Conservation (phyloP, 1,140 invertebrate genomes). For the Formica selysi region DNA sequence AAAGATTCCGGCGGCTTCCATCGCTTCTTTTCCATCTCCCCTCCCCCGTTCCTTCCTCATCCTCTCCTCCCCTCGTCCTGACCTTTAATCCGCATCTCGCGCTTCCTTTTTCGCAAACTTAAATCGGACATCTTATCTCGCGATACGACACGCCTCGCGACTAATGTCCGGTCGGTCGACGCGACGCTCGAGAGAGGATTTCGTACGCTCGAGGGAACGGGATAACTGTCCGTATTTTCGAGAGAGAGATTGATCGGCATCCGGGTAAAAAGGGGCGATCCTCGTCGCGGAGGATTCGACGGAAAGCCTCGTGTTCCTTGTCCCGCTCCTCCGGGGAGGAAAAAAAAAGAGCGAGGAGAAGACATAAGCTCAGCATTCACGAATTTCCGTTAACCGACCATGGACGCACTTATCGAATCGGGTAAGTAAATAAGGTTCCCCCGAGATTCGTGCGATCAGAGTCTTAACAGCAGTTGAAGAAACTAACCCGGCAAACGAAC, state of each 20-base stretch:
- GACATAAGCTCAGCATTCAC: slow-evolving; percentile 19
- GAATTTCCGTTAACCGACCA: slow-evolving; percentile 47
- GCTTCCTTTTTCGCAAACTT: slow-evolving; percentile 73
- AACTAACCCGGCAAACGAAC: slow-evolving; percentile 48
- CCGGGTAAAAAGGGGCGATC: slow-evolving; percentile 63
- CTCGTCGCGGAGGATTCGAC: slow-evolving; percentile 14
- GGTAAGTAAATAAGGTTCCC: slow-evolving; percentile 30
- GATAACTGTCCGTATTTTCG: slow-evolving; percentile 74
- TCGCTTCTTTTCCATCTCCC: slow-evolving; percentile 14
- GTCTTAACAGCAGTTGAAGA: slow-evolving; percentile 32
- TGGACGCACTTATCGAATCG: slow-evolving; percentile 22
- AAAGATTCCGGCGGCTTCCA: slow-evolving; percentile 71
- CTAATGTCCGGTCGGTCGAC: slow-evolving; percentile 70
- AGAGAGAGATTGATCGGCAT: slow-evolving; percentile 70
- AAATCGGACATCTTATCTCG: slow-evolving; percentile 75
- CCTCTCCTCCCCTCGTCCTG: slow-evolving; percentile 24
- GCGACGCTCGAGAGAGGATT: slow-evolving; percentile 58
- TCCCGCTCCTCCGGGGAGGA: slow-evolving; percentile 22
- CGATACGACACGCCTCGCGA: slow-evolving; percentile 76
- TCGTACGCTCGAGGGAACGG: slow-evolving; percentile 49
- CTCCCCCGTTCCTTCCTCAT: not conserved
- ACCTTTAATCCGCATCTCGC: slow-evolving; percentile 71
- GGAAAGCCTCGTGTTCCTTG: slow-evolving; percentile 33
- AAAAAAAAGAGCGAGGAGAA: not conserved
- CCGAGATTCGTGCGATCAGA: slow-evolving; percentile 9